Evolutionary conservation across 2,113 vertebrate genomes (phyloP).

Genomic region (Melospiza melodia): DNA sequence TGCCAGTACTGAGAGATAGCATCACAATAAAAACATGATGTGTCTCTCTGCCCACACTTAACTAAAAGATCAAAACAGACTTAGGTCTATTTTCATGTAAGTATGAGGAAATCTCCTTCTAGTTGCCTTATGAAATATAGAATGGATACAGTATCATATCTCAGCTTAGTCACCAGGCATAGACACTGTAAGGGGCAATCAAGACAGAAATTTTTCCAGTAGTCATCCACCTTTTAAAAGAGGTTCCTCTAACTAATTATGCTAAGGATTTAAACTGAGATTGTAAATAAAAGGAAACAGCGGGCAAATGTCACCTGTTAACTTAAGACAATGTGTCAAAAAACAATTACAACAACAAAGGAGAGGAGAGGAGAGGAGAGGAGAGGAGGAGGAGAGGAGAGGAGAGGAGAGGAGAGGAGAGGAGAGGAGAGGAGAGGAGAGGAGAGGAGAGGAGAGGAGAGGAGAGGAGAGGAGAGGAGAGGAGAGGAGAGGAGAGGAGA

Average conservation of each 20-base stretch:
- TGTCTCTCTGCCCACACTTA: not conserved
- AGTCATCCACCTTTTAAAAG: not conserved
- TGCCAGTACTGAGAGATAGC: not conserved
- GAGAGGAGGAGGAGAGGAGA: no score
- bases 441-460: no score
- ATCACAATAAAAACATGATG: not conserved
- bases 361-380: not conserved
- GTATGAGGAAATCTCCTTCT: not conserved
- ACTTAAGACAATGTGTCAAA: not conserved
- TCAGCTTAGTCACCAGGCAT: not conserved
- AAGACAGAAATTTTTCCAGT: not conserved
- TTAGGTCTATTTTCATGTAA: not conserved
- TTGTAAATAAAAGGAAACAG: not conserved
- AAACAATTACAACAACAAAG: not conserved
- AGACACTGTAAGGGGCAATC: not conserved
- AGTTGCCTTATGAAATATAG: not conserved
- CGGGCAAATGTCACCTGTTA: not conserved
- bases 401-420: no score
- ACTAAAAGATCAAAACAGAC: not conserved
- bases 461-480: no score
- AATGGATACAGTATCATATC: not conserved
- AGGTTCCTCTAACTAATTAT: not conserved
- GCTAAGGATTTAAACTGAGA: not conserved
- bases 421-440: no score
- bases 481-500: no score